Evolutionary conservation across 2,113 vertebrate genomes (phyloP).

Genomic region (Erythrolamprus reginae): DNA sequence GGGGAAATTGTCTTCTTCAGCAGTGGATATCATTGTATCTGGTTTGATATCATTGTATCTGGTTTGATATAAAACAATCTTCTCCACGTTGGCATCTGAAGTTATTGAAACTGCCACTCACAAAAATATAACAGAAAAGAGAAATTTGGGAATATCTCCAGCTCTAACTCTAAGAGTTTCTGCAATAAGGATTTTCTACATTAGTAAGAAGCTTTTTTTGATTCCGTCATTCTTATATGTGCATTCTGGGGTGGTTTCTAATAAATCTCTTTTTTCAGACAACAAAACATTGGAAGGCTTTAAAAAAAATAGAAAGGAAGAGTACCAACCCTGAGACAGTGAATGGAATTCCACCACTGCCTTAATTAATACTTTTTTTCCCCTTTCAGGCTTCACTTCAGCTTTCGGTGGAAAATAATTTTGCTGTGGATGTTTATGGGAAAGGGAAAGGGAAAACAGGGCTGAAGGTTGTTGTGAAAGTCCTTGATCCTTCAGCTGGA

Average conservation of each 20-base stretch:
- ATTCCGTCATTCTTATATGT: background rate
- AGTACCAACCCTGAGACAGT: background rate
- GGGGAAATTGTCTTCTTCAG: background rate
- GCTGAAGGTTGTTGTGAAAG: constrained; percentile 81
- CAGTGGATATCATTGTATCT: background rate
- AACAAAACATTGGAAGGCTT: background rate
- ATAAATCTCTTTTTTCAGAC: background rate
- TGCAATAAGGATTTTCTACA: background rate
- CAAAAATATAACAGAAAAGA: background rate
- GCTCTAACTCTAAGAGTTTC: background rate
- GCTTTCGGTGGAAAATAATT: constrained; percentile 81
- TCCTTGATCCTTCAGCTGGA: constrained; percentile 68
- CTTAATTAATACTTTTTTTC: background rate
- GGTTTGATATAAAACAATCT: background rate
- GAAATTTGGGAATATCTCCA: background rate
- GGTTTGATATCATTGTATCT: background rate
- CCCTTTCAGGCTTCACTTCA: constrained; percentile 75
- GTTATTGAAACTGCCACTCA: background rate
- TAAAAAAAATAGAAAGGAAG: background rate
- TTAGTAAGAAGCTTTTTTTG: background rate
- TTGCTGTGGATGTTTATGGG: constrained; percentile 85
- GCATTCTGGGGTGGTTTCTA: background rate
- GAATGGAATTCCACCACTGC: background rate
- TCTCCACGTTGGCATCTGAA: background rate
- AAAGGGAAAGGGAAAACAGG: constrained; percentile 82